These are phyloP conservation scores for Drosophila pseudotakahashii DNA, from an alignment of 2,888 invertebrate species.

Conservation along the genomic window DNA sequence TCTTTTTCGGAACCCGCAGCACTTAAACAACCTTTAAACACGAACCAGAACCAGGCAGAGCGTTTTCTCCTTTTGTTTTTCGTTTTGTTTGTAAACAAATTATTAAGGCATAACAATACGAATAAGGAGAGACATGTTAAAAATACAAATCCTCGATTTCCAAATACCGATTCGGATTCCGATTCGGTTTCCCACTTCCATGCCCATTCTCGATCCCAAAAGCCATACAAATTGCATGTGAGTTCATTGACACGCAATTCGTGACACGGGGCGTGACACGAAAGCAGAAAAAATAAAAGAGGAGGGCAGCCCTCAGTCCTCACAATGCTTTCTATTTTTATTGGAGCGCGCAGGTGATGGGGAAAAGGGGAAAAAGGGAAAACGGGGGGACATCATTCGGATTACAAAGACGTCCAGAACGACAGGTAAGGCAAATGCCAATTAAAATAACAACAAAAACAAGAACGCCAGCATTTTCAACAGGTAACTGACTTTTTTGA, in stretches of 20 bases:
- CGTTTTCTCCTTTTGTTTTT: conserved; percentile 31
- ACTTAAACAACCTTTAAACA: conserved; percentile 25
- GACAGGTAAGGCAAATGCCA: conserved; percentile 61
- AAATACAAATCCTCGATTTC: conserved; percentile 62
- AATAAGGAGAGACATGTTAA: conserved; percentile 55
- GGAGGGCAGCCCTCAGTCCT: not conserved
- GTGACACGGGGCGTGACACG: conserved; percentile 57
- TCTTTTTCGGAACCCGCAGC: conserved; percentile 11
- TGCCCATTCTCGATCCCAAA: conserved; percentile 22
- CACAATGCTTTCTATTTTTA: conserved; percentile 52
- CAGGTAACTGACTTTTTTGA: conserved; percentile 69
- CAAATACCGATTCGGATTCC: conserved; percentile 41
- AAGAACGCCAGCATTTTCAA: conserved; percentile 61
- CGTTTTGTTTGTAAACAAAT: conserved; percentile 67
- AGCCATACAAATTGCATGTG: conserved; percentile 75
- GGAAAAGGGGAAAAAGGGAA: not conserved
- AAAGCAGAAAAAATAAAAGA: not conserved
- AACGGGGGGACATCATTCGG: not conserved
- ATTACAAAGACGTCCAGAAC: conserved; percentile 26
- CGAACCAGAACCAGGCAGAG: conserved; percentile 14
- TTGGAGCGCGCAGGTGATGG: conserved; percentile 39
- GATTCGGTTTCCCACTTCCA: conserved; percentile 16
- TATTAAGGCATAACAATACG: conserved; percentile 70
- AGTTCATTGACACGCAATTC: conserved; percentile 75
- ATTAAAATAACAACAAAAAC: conserved; percentile 62